Base-by-base conservation (phyloP, 2,113 vertebrate species). In the Rhinoderma darwinii region DNA sequence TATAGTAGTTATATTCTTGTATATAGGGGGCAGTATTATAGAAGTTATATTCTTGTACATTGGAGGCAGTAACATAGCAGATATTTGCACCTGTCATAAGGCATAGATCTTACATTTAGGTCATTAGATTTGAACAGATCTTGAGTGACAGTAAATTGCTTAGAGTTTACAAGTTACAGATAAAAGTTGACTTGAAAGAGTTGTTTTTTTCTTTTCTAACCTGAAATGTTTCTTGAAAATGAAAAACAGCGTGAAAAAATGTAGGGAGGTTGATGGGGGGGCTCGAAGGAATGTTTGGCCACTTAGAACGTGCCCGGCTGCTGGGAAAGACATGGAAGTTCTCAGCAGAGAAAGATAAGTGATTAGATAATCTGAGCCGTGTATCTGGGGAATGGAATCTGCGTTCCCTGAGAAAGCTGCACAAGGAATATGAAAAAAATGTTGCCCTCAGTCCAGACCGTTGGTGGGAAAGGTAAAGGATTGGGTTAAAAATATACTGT, bases 281-380 rank as follows among this genome's bases (percentile, higher is more conserved):
- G 3, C 32, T 79, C 10, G 41, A 12, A 41, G 56, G 78, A 81
- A 81, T 81, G 54, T 61, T 81, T 81, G 74, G 74, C n/a, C 30
- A 77, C 44, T 80, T n/a, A 22, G 5, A 61, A 80, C 50, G 17
- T 15, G 50, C 35, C 50, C 5, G 17, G 27, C 27, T 77, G 44
- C 44, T 43, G 37, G 6, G 37, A 81, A 81, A 43, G 25, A 41
- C 56, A 63, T 27, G 56, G 78, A 61, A 18, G 78, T 61, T 61
- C 59, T 63, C 78, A 63, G 54, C 54, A 81, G 78, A 61, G 25
- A 39, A 22, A 81, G 78, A 81, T 81, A 81, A 81, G 54, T 4
- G 50, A 61, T 59, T n/a, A 61, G 35, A 80, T 81, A 61, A 63
- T 61, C 25, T 61, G 54, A 43, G 37, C 54, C 22, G 30, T 59